Conservation (phyloP, 53 echinoderm and acorn worm genomes). For the Mesocentrotus franciscanus region DNA sequence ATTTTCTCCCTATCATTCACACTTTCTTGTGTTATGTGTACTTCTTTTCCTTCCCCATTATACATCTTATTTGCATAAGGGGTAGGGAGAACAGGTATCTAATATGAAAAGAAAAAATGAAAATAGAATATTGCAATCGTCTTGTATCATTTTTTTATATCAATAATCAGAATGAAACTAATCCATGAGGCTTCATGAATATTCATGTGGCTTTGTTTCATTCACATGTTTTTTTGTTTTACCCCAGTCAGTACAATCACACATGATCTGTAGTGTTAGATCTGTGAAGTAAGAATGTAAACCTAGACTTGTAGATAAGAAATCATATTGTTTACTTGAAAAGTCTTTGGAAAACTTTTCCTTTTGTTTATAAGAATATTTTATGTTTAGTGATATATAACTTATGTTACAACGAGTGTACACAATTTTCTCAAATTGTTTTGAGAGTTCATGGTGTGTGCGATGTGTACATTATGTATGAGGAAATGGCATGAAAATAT, state of each 20-base stretch:
- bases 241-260: not conserved
- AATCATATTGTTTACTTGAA: not conserved
- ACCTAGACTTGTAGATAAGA: not conserved
- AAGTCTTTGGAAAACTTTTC: not conserved
- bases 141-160: not conserved
- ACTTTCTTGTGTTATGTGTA: not conserved
- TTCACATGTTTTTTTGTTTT: not conserved
- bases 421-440: not conserved
- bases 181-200: not conserved
- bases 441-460: not conserved
- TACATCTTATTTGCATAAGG: not conserved
- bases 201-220: not conserved
- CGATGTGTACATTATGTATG: constrained; percentile 27
- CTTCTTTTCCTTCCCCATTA: not conserved
- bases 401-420: not conserved
- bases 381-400: not conserved
- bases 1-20: not conserved
- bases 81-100: not conserved
- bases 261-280: not conserved
- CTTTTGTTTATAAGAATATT: not conserved
- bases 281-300: not conserved
- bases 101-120: not conserved
- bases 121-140: too few relatives aligned
- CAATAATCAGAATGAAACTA: not conserved
- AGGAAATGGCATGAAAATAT: constrained; percentile 24